Conservation (phyloP, 2,888 invertebrate genomes). For the Onchidella celtica region DNA sequence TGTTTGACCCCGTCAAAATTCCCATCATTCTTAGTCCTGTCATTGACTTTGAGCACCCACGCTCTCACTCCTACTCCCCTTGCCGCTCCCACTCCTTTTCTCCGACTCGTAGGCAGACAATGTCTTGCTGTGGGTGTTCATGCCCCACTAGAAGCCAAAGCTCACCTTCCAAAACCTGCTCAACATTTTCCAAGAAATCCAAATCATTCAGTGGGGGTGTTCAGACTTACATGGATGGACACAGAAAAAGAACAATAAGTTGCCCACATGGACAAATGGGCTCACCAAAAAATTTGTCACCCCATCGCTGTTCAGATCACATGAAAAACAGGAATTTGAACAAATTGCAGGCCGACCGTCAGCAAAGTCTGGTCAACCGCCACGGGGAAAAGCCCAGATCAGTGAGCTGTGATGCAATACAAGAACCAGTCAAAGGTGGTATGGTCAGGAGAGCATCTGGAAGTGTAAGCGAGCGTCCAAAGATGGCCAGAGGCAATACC, state of each 20-base stretch:
- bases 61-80: conserved; percentile 59
- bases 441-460: background rate
- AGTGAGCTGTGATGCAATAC: conserved; percentile 22
- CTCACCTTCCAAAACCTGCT: conserved; percentile 37
- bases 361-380: background rate
- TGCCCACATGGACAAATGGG: too few species aligned
- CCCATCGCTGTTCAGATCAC: background rate
- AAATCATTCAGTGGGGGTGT: conserved; percentile 15
- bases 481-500: background rate
- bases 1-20: conserved; percentile 68
- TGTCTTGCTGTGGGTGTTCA: conserved; percentile 59
- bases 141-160: conserved; percentile 55
- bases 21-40: conserved; percentile 60
- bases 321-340: background rate
- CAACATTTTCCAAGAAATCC: conserved; percentile 3
- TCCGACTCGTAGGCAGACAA: conserved; percentile 53
- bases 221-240: conserved; percentile 1
- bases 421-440: conserved; percentile 18
- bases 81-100: conserved; percentile 57
- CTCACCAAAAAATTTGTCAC: background rate
- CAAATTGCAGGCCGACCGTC: too few species aligned
- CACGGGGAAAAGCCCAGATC: conserved; percentile 15
- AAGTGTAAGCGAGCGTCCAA: background rate
- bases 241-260: too few species aligned
- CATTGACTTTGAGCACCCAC: conserved; percentile 46